phyloP scores from a whole-genome alignment of 2,113 vertebrate genomes.

The Oophaga pumilio region DNA sequence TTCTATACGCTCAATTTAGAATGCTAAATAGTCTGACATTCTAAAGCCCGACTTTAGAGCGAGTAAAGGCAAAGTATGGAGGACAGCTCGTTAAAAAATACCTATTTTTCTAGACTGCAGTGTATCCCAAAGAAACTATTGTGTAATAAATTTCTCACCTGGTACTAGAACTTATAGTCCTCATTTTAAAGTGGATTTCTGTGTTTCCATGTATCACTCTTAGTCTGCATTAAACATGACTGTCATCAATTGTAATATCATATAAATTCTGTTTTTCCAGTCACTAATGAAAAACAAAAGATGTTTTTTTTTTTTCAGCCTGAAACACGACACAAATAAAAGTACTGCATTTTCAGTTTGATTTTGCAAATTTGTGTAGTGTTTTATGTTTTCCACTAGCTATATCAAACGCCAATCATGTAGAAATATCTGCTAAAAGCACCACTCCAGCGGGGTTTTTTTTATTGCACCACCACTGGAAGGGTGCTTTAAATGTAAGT shows the following conservation, averaged over 20 bases:
- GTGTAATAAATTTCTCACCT: constrained; percentile 26
- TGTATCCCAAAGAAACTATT: constrained; percentile 42
- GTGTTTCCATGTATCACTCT: constrained; percentile 10
- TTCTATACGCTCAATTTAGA: not conserved
- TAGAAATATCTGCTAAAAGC: too few relatives aligned
- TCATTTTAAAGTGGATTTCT: not conserved
- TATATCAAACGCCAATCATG: not conserved
- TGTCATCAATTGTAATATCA: constrained; percentile 1
- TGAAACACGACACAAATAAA: constrained; percentile 30
- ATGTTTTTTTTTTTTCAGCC: constrained; percentile 11
- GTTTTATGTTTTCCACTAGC: constrained; percentile 57
- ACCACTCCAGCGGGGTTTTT: too few relatives aligned
- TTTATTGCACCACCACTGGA: too few relatives aligned
- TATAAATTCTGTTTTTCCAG: not conserved
- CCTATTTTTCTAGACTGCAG: constrained; percentile 32
- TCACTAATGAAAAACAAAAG: not conserved
- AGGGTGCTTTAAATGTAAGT: too few relatives aligned
- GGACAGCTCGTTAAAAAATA: not conserved
- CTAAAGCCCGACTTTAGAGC: not conserved
- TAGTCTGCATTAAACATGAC: not conserved
- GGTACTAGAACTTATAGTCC: constrained; percentile 27
- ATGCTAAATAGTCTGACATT: constrained; percentile 13
- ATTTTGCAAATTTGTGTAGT: constrained; percentile 28
- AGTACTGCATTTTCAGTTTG: constrained; percentile 9
- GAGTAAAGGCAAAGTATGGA: not conserved